Evolutionary conservation across 2,888 invertebrate species (phyloP), one percentile per base, ranked within the genome.

Genomic region (Parnassius glacialis): DNA sequence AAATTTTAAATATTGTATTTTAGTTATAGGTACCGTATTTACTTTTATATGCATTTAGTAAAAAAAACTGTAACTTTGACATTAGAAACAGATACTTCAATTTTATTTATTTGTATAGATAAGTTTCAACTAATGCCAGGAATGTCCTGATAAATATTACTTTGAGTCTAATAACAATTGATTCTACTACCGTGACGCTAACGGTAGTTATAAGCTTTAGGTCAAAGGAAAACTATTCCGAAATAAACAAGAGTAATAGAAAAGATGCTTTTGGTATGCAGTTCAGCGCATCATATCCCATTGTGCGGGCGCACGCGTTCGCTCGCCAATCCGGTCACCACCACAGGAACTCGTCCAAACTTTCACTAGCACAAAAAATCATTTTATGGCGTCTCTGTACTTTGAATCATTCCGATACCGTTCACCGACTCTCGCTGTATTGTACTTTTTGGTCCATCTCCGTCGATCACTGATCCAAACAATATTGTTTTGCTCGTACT

Each of bases 361-460:
- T 87, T 87, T 87, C 87, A 84, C 87, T 84, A 64, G 50, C 65
- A 71, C 66, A 68, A 58, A 79, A 76, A 68, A 70, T 67, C 60
- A 69, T 70, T 74, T 73, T 70, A 76, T 74, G 69, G 73, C 68
- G 68, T 74, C 75, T 75, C 74, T 74, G 69, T 65, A 70, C 67
- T 75, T 67, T 72, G 77, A 74, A 76, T 79, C 73, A 68, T 65
- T 65, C 64, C 65, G 79, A 75, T 79, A 81, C 83, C 83, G 82
- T 84, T 85, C 79, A 83, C 78, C 74, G 74, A 63, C 66, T 75
- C 59, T 68, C 64, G 54, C 52, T 61, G 64, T 60, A 53, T 43
- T 57, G 54, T 62, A 57, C 56, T 67, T 62, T 65, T 65, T 48
- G 16, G 55, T 34, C 7, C 34, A 34, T 7, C 34, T 34, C 34